Evolutionary conservation across 2,113 vertebrate species (phyloP).

Genomic region (Scolopax mira): DNA sequence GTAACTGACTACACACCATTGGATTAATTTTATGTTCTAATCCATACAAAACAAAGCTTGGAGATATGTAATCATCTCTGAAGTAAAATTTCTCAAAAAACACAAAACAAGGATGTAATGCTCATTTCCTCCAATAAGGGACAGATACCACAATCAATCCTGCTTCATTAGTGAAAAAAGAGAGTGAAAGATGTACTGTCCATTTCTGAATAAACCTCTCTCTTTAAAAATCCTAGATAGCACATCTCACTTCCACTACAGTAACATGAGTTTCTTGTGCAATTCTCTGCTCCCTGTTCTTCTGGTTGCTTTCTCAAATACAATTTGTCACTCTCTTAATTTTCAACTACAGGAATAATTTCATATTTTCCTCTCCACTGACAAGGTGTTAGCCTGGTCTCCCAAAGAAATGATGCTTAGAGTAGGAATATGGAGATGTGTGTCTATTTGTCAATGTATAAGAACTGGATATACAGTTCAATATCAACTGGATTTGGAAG

Average conservation of each 20-base stretch:
- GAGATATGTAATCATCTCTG: neutral
- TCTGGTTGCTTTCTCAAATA: neutral
- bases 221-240: neutral
- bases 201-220: neutral
- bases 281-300: neutral
- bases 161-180: neutral
- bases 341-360: neutral
- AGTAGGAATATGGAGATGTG: neutral
- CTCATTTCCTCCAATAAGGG: neutral
- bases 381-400: neutral
- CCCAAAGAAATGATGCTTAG: neutral
- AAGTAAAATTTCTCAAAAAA: neutral
- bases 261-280: neutral
- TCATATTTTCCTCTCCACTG: neutral
- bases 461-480: neutral
- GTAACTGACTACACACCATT: neutral
- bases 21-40: neutral
- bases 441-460: neutral
- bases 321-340: neutral
- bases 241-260: neutral
- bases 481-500: neutral
- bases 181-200: neutral
- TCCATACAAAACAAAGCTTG: neutral
- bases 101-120: neutral
- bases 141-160: neutral